Conservation (phyloP, 1,140 invertebrate genomes). For the Musca vetustissima region DNA sequence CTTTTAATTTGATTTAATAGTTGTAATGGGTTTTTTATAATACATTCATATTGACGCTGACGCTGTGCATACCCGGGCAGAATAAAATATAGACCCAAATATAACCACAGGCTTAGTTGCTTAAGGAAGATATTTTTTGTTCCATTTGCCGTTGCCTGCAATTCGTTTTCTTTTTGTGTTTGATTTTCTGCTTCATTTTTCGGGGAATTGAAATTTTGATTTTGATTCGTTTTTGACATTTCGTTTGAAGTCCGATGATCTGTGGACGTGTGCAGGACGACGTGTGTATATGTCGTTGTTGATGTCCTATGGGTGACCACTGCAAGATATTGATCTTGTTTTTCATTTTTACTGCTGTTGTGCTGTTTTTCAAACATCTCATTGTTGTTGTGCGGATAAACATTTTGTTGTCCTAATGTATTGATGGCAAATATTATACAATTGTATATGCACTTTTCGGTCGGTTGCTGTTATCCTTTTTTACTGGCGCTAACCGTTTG, state of each 20-base stretch:
- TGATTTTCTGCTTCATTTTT: slow-evolving; percentile 32
- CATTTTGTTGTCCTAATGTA: slow-evolving; percentile 47
- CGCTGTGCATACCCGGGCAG: too few relatives aligned
- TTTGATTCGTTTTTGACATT: too few relatives aligned
- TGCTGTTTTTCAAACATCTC: slow-evolving; percentile 49
- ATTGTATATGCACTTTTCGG: slow-evolving; percentile 26
- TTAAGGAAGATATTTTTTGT: too few relatives aligned
- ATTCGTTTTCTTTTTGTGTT: slow-evolving; percentile 1
- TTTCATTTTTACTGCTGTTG: slow-evolving; percentile 53
- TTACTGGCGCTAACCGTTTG: background rate
- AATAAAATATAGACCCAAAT: too few relatives aligned
- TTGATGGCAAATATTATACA: slow-evolving; percentile 57
- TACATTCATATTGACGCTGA: slow-evolving; percentile 2
- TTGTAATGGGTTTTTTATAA: background rate
- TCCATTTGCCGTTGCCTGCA: background rate
- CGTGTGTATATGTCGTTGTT: slow-evolving; percentile 16
- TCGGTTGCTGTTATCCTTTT: background rate
- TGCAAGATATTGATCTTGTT: background rate
- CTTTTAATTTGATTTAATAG: too few relatives aligned
- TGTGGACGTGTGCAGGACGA: background rate
- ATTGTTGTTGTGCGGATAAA: slow-evolving; percentile 30
- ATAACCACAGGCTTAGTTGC: too few relatives aligned
- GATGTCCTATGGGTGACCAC: slow-evolving; percentile 2
- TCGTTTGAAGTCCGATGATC: too few relatives aligned
- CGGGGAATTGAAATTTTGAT: too few relatives aligned